Evolutionary conservation across 2,797 vertebrate genomes (phyloP).

Genomic region (Coluber constrictor): DNA sequence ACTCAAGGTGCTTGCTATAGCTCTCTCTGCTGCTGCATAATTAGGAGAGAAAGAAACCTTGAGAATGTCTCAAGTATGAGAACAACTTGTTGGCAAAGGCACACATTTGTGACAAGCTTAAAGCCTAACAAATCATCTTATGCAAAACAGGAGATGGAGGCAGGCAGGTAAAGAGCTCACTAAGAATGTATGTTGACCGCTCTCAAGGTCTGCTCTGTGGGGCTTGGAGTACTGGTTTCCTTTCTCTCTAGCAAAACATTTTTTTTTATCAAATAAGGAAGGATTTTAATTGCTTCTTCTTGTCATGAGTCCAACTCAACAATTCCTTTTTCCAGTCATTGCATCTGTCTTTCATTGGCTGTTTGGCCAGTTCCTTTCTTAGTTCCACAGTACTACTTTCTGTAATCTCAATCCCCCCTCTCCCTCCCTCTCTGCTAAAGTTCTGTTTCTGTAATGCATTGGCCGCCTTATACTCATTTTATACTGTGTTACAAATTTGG

Average conservation of each 20-base stretch:
- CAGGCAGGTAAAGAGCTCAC: constrained; percentile 29
- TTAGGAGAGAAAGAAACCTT: constrained; percentile 54
- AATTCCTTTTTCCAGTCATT: constrained; percentile 61
- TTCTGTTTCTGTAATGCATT: constrained; percentile 12
- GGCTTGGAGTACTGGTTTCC: constrained; percentile 49
- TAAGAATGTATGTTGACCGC: constrained; percentile 23
- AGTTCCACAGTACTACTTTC: constrained; percentile 39
- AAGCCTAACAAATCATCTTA: constrained; percentile 45
- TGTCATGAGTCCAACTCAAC: constrained; percentile 42
- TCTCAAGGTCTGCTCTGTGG: constrained; percentile 27
- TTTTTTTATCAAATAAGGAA: constrained; percentile 50
- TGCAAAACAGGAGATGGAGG: constrained; percentile 25
- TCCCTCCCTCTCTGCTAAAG: neutral
- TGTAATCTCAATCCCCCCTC: constrained; percentile 14
- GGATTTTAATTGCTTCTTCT: constrained; percentile 60
- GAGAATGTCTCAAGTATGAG: constrained; percentile 47
- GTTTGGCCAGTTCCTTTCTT: constrained; percentile 34
- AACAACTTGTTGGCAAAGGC: constrained; percentile 48
- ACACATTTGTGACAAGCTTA: constrained; percentile 50
- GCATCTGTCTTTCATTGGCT: constrained; percentile 47
- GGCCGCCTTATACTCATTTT: constrained; percentile 41
- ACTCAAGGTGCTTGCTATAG: constrained; percentile 53
- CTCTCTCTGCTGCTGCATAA: constrained; percentile 52
- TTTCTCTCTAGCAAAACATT: constrained; percentile 45
- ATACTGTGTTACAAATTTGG: constrained; percentile 38